phyloP scores from a whole-genome alignment of 2,113 vertebrate genomes.

The Myodes glareolus region DNA sequence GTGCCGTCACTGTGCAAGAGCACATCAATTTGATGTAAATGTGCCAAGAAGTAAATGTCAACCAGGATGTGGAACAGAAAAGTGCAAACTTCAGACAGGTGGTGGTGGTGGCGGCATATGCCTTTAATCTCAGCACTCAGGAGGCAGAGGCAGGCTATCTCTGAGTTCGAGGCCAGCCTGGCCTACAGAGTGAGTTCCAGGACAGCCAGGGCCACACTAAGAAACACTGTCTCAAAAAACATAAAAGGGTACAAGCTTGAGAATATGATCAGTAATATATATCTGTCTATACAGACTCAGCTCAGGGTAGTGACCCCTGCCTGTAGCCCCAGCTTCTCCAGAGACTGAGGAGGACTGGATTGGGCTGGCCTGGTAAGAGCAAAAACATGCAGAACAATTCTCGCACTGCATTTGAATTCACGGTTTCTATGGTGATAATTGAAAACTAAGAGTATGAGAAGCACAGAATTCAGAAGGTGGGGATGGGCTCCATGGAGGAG shows the following conservation, averaged over 20 bases:
- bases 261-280: background rate
- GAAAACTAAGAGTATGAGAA: background rate
- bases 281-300: conserved; percentile 7
- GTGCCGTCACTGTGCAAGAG: background rate
- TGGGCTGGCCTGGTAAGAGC: background rate
- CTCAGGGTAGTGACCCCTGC: background rate
- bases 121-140: background rate
- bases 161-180: background rate
- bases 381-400: background rate
- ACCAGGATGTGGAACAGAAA: background rate
- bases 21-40: background rate
- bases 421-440: background rate
- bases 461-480: background rate
- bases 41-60: background rate
- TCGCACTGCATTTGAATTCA: background rate
- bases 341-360: background rate
- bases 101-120: accelerated
- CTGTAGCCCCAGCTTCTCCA: background rate
- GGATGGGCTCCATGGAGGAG: background rate
- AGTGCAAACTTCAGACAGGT: too few relatives aligned
- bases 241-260: background rate
- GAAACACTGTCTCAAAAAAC: background rate
- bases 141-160: background rate
- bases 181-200: background rate
- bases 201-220: background rate